Evolutionary conservation across 2,888 invertebrate species (phyloP).

Genomic region (Strigamia maritima): DNA sequence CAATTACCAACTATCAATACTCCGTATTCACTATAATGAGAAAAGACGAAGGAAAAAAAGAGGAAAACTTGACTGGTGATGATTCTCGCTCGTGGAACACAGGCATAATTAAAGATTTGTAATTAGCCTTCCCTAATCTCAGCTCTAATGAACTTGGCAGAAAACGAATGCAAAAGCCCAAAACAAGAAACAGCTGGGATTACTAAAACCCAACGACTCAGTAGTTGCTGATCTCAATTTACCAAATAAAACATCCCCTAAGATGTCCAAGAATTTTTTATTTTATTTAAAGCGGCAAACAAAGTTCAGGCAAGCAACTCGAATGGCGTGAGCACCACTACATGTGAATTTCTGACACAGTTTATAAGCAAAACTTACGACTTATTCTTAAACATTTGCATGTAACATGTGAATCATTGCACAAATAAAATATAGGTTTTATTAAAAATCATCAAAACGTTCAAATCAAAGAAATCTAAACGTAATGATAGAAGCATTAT

Average conservation of each 20-base stretch:
- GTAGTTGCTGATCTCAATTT: conserved; percentile 22
- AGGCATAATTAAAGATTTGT: conserved; percentile 29
- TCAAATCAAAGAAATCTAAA: neutral
- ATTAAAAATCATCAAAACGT: neutral
- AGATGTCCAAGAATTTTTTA: neutral
- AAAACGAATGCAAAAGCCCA: conserved; percentile 29
- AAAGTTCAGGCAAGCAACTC: neutral
- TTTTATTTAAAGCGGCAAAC: neutral
- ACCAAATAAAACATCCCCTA: conserved; percentile 8
- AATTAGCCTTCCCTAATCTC: conserved; percentile 27
- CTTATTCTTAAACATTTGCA: too few species aligned
- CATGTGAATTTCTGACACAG: too few species aligned
- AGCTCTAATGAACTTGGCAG: conserved; percentile 22
- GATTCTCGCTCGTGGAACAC: conserved; percentile 17
- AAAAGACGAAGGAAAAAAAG: neutral
- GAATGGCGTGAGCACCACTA: neutral
- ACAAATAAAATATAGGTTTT: neutral
- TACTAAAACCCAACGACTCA: conserved; percentile 29
- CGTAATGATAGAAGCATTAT: neutral
- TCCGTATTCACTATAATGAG: neutral
- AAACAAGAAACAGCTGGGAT: conserved; percentile 27
- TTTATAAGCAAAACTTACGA: neutral
- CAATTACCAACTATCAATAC: conserved; percentile 27
- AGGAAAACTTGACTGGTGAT: conserved; percentile 11
- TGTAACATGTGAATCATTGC: too few species aligned